Evolutionary conservation across 1,140 invertebrate genomes (phyloP), one percentile per base, ranked within the genome.

Genomic region (Diabrotica undecimpunctata): DNA sequence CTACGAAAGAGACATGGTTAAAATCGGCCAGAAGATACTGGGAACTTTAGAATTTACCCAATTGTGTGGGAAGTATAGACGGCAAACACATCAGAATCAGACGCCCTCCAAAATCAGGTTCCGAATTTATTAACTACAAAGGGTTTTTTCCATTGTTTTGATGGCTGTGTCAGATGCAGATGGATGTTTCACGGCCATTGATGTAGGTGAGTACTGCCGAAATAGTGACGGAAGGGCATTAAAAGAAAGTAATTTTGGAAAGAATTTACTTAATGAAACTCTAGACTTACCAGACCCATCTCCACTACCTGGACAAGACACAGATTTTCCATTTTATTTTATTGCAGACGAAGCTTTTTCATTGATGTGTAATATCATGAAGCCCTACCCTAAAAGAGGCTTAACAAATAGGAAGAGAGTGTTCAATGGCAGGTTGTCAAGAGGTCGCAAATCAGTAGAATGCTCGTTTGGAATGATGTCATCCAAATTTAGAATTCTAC

Each of bases 311-410:
- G 69, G 67, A 57, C 46, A 56, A 56, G 54, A 56, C 7, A 36
- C 0, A 25, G 37, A 35, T 56, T 38, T 56, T 56, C 54, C 54
- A 35, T 62, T 52, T 62, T 62, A 62, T 52, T 62, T 83, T 71
- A 70, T 80, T 37, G 81, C 73, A 54, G 80, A 83, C 74, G 77
- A 77, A 62, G 80, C 79, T 38, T 83, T 83, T 73, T 69, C 77
- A 55, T 68, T 81, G 25, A 74, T 65, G 46, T 35, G 54, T 41
- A 73, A 76, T 66, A 66, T 83, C 58, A 79, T 83, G 78, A 72
- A 74, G 51, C 79, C 81, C 41, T 83, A 78, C 68, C 74, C 77
- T 11, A 66, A 72, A 35, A 69, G 69, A 54, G 11, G 72, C 37
- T 62, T 79, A 61, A 59, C 69, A 56, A 53, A 73, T 68, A 62